Conservation (phyloP, 2,113 vertebrate genomes). For the Pachycephala philippinensis region DNA sequence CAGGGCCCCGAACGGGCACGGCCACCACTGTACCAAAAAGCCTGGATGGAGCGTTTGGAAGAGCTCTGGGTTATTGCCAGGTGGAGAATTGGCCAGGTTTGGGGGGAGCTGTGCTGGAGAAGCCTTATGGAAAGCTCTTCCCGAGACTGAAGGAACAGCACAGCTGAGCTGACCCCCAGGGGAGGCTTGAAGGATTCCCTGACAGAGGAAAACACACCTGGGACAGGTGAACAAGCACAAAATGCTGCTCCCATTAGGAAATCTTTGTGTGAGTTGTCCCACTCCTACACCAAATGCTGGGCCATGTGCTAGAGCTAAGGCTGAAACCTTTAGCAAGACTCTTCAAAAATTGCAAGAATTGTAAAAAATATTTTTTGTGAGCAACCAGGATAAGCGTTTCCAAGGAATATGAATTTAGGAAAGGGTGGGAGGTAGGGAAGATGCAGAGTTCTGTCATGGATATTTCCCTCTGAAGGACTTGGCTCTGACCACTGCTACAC, state of each 20-base stretch:
- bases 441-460: not conserved
- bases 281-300: not conserved
- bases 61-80: not conserved
- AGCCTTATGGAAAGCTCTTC: not conserved
- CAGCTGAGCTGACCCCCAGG: not conserved
- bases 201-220: not conserved
- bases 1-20: not conserved
- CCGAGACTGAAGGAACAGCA: not conserved
- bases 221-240: not conserved
- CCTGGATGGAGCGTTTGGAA: not conserved
- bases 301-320: not conserved
- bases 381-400: not conserved
- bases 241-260: not conserved
- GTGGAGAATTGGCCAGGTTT: not conserved
- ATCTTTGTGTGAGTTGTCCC: not conserved
- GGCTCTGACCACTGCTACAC: not conserved
- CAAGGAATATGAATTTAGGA: not conserved
- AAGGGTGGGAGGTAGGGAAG: not conserved
- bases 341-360: not conserved
- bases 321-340: not conserved
- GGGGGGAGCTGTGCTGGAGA: not conserved
- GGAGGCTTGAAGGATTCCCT: not conserved
- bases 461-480: constrained; percentile 12
- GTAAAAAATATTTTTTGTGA: not conserved
- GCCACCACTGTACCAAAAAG: not conserved